These are phyloP conservation scores for Callaeas wilsoni DNA, from an alignment of 2,113 vertebrate genomes.

Conservation along the genomic window DNA sequence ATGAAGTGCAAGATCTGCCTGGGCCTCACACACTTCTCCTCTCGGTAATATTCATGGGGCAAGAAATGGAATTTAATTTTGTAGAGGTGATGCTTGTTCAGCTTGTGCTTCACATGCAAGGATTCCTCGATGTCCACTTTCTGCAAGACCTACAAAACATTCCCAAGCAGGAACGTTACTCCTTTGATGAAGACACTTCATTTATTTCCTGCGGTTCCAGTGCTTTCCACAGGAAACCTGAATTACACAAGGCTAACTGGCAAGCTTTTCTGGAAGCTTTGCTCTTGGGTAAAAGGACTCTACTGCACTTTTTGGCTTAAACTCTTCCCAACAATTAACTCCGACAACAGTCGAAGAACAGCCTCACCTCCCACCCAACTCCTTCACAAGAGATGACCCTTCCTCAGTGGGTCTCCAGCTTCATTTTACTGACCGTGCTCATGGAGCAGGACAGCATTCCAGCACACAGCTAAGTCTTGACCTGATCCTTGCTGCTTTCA, in stretches of 20 bases:
- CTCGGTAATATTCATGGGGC: conserved; percentile 76
- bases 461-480: neutral
- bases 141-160: conserved; percentile 81
- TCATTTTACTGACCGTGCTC: neutral
- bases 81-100: conserved; percentile 75
- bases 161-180: neutral
- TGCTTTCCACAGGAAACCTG: neutral
- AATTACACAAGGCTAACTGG: neutral
- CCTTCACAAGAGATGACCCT: neutral
- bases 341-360: neutral
- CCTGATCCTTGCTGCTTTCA: neutral
- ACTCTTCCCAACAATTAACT: neutral
- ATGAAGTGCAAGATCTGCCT: conserved; percentile 84
- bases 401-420: neutral
- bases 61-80: conserved; percentile 85
- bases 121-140: conserved; percentile 86
- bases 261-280: neutral
- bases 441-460: neutral
- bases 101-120: conserved; percentile 65
- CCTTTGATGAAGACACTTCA: neutral
- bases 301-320: neutral
- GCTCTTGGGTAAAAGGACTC: neutral
- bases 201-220: neutral
- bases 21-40: conserved; percentile 84
- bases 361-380: neutral